phyloP scores from a whole-genome alignment of 2,888 invertebrate species.

The Macaria liturata region DNA sequence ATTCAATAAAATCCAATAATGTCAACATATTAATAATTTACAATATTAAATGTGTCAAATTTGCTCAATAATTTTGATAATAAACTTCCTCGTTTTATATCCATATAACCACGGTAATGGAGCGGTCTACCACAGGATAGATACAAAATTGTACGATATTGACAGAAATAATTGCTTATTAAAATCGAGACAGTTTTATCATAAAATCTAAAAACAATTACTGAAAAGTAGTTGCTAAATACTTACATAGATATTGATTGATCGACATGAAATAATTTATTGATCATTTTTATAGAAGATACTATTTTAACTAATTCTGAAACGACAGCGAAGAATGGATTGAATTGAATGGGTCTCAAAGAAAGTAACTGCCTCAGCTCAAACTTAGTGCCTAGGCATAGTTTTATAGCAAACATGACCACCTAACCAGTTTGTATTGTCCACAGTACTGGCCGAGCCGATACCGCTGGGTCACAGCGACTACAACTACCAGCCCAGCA shows the following conservation, averaged over 20 bases:
- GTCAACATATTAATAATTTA: constrained; percentile 5
- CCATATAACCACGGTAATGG: constrained; percentile 53
- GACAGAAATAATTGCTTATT: constrained; percentile 22
- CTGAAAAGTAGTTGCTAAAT: no score
- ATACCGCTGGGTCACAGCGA: constrained; percentile 73
- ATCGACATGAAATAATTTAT: no score
- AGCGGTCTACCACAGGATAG: constrained; percentile 59
- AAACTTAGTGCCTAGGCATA: no score
- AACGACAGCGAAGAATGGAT: no score
- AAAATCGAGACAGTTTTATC: not conserved
- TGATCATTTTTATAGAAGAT: no score
- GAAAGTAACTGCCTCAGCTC: no score
- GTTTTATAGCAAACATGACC: no score
- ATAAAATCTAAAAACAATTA: no score
- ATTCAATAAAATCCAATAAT: no score
- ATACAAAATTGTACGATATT: constrained; percentile 32
- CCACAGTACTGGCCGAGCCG: constrained; percentile 81
- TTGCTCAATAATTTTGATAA: constrained; percentile 44
- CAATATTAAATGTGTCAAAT: constrained; percentile 27
- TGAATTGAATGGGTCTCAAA: no score
- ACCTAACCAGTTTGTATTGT: constrained; percentile 15
- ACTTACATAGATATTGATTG: no score
- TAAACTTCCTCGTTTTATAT: constrained; percentile 54
- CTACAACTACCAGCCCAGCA: constrained; percentile 69
- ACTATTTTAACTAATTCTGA: no score